These are phyloP conservation scores for Hermaeophaga mercurialis DNA, from an alignment of 2,888 invertebrate species.

Conservation along the genomic window DNA sequence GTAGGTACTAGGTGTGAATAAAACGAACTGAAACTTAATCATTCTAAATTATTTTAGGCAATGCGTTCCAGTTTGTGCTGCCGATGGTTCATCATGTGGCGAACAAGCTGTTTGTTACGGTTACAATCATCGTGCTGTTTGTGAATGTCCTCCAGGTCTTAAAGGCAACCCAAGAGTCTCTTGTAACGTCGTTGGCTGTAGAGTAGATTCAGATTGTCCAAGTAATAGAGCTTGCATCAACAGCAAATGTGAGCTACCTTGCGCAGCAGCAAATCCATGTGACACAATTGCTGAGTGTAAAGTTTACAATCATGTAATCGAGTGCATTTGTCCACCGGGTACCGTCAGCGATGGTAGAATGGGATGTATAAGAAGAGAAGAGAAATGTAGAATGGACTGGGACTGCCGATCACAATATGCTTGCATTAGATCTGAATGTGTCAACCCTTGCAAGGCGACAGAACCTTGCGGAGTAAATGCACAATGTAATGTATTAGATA, in stretches of 20 bases:
- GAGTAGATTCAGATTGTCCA: constrained; percentile 80
- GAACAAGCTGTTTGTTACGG: constrained; percentile 80
- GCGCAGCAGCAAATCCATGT: constrained; percentile 70
- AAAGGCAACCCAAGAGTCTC: constrained; percentile 80
- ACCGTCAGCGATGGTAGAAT: constrained; percentile 67
- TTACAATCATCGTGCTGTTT: constrained; percentile 78
- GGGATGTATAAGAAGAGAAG: constrained; percentile 66
- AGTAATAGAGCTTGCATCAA: constrained; percentile 81
- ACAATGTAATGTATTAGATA: constrained; percentile 78
- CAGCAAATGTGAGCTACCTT: constrained; percentile 78
- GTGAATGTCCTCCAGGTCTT: constrained; percentile 81
- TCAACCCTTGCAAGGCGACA: constrained; percentile 80
- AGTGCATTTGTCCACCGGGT: constrained; percentile 83
- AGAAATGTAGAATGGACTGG: constrained; percentile 74
- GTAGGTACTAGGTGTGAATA: constrained; percentile 12
- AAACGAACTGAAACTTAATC: background rate
- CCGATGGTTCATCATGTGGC: constrained; percentile 75
- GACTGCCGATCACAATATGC: constrained; percentile 85
- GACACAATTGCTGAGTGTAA: constrained; percentile 72
- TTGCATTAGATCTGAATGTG: constrained; percentile 80
- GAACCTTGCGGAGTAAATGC: constrained; percentile 84
- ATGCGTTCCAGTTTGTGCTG: constrained; percentile 80
- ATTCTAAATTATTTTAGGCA: constrained; percentile 51
- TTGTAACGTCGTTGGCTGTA: constrained; percentile 82
- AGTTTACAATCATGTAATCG: constrained; percentile 73